A percentile compares a stretch with the other conserved stretches of the same genome.
Evolutionary conservation across 1,140 invertebrate genomes (phyloP).

Genomic region (Trigoniulus corallinus): DNA sequence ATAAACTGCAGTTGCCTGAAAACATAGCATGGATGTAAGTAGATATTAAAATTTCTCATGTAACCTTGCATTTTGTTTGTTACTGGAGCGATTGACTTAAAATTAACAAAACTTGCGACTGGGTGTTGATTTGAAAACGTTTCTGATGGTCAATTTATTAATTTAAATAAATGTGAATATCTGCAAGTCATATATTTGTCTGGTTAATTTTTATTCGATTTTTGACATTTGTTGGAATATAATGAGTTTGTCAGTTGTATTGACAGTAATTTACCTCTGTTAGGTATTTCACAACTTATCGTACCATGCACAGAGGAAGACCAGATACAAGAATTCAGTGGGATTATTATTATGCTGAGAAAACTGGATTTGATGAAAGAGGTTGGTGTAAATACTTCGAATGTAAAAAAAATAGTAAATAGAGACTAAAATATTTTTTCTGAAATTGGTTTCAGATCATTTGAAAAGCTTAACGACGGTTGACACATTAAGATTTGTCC

Average conservation of each 20-base stretch:
- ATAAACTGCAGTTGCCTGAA: slow-evolving; percentile 26
- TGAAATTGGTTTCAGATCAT: slow-evolving; percentile 14
- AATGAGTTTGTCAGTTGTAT: no score
- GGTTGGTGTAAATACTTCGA: slow-evolving; percentile 4
- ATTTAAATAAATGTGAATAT: neutral
- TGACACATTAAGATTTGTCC: slow-evolving; percentile 23
- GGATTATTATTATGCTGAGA: slow-evolving; percentile 16
- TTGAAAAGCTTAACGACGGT: slow-evolving; percentile 18
- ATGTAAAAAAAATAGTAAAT: neutral
- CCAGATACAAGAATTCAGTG: slow-evolving; percentile 18
- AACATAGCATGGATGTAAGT: slow-evolving; percentile 28
- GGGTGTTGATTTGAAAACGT: neutral
- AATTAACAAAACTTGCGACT: no score
- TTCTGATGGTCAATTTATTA: neutral
- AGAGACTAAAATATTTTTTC: slow-evolving; percentile 1
- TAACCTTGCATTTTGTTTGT: no score
- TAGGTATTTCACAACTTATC: slow-evolving; percentile 24
- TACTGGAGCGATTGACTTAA: no score
- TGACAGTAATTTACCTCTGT: no score
- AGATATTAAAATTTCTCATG: no score
- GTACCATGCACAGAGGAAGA: slow-evolving; percentile 18
- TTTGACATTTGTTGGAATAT: no score
- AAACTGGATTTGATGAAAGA: slow-evolving; percentile 12
- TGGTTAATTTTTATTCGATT: neutral
- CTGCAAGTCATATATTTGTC: neutral